A percentile compares a stretch with the other conserved stretches of the same genome.
Conservation (phyloP, 2,888 invertebrate genomes). For the Mesoligia furuncula region DNA sequence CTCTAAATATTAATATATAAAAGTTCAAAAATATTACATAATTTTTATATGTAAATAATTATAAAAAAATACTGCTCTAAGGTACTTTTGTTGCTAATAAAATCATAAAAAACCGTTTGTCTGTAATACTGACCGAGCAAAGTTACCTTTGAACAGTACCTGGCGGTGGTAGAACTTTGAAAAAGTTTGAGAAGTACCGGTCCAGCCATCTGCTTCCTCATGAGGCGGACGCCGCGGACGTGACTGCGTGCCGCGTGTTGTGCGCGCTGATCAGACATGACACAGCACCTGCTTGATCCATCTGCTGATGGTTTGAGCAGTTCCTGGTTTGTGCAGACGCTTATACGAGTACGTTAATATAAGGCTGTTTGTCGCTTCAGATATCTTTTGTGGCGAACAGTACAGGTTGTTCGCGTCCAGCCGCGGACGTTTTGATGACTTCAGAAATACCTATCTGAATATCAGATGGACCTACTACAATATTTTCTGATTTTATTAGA, state of each 20-base stretch:
- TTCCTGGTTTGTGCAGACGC: neutral
- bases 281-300: neutral
- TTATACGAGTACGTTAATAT: too few species aligned
- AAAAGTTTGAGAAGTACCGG: too few species aligned
- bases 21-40: neutral
- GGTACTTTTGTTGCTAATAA: neutral
- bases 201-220: too few species aligned
- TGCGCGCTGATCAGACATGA: too few species aligned
- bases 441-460: conserved; percentile 1
- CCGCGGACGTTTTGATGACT: neutral
- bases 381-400: neutral
- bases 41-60: neutral
- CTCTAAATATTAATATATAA: too few species aligned
- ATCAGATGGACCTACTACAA: neutral
- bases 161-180: too few species aligned
- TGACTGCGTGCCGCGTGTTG: too few species aligned
- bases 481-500: neutral
- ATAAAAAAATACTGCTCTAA: neutral
- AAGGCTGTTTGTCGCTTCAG: neutral
- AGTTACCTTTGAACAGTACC: too few species aligned
- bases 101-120: neutral
- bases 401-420: conserved; percentile 2
- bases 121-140: too few species aligned
- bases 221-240: too few species aligned
- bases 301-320: neutral